These are phyloP conservation scores for Bombus breviceps DNA, from an alignment of 1,140 invertebrate species.

Conservation along the genomic window DNA sequence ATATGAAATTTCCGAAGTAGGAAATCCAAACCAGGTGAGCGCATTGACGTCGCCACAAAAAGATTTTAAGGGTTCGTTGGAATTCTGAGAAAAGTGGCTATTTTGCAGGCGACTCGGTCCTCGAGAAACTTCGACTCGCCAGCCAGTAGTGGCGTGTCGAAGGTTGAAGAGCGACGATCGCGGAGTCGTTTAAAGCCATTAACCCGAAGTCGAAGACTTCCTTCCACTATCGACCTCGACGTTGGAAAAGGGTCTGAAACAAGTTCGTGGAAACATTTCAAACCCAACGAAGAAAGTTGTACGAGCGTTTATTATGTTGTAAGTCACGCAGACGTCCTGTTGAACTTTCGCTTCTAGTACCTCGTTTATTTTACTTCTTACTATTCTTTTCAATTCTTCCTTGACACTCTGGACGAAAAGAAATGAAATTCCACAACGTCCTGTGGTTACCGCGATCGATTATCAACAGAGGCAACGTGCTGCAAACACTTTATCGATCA, in stretches of 20 bases:
- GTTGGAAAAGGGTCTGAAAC: background rate
- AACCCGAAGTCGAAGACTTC: background rate
- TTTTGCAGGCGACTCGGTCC: background rate
- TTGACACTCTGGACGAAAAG: background rate
- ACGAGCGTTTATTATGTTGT: background rate
- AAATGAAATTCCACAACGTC: constrained; percentile 31
- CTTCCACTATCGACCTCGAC: background rate
- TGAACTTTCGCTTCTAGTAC: too few relatives aligned
- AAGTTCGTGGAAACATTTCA: background rate
- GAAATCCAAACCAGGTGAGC: too few relatives aligned
- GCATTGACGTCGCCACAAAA: background rate
- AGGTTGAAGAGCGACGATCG: background rate
- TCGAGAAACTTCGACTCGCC: background rate
- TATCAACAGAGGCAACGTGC: constrained; percentile 34
- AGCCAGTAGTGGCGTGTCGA: background rate
- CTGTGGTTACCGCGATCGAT: constrained; percentile 34
- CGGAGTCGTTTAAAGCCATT: constrained; percentile 18
- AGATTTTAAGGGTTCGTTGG: background rate
- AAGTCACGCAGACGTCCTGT: background rate
- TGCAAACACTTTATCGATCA: constrained; percentile 49
- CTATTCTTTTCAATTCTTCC: background rate
- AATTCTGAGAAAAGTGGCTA: background rate
- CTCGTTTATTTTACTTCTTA: background rate
- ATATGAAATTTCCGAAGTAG: background rate
- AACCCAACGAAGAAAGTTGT: background rate